Conservation (phyloP, 1,140 invertebrate species). For the Teleopsis dalmanni region DNA sequence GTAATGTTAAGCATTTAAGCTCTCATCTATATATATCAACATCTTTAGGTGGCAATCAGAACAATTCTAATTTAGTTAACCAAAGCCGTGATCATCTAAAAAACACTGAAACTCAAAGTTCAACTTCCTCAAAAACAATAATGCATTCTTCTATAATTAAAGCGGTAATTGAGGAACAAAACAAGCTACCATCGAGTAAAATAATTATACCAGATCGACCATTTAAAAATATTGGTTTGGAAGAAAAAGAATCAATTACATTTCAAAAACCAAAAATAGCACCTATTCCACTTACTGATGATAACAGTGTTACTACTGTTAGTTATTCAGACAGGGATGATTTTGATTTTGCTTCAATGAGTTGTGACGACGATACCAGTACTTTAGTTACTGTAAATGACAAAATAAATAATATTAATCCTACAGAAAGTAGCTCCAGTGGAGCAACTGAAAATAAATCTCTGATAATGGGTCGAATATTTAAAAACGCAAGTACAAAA, state of each 20-base stretch:
- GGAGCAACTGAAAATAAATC: conserved; percentile 46
- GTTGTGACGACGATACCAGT: conserved; percentile 30
- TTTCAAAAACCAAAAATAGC: conserved; percentile 38
- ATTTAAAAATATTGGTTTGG: conserved; percentile 39
- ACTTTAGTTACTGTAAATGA: conserved; percentile 13
- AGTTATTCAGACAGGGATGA: conserved; percentile 42
- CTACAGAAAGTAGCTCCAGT: conserved; percentile 27
- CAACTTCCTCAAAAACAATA: conserved; percentile 42
- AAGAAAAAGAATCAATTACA: conserved; percentile 36
- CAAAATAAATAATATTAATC: conserved; percentile 7
- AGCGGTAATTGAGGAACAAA: conserved; percentile 18
- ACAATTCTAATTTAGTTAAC: background rate
- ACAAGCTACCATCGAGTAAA: conserved; percentile 14
- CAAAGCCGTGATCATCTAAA: conserved; percentile 1
- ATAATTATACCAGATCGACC: conserved; percentile 40
- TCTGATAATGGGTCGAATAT: conserved; percentile 50
- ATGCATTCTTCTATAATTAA: conserved; percentile 44
- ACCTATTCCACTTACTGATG: conserved; percentile 29
- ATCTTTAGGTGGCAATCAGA: background rate
- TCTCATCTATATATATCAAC: conserved; percentile 7
- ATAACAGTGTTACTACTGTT: conserved; percentile 38
- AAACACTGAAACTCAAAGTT: conserved; percentile 25
- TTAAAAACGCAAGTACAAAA: conserved; percentile 47
- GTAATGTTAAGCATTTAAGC: background rate
- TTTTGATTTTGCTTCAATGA: conserved; percentile 39